Base-by-base conservation (phyloP, 1,140 invertebrate species). In the Neodiprion fabricii region DNA sequence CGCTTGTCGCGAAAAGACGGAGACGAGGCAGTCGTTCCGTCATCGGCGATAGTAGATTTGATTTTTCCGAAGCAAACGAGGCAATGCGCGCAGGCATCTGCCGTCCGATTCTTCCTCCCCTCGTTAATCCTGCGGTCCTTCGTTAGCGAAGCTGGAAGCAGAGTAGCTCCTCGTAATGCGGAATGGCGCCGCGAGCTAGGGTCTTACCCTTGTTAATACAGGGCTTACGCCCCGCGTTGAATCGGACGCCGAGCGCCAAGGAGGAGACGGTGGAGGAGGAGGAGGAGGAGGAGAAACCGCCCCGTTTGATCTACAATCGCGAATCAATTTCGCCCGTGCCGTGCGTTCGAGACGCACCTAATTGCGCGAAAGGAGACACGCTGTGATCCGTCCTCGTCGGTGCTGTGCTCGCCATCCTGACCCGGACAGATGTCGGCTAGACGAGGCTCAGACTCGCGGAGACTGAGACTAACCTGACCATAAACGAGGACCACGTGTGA, bases 401-500 rank as follows among this genome's bases (percentile, higher is more conserved):
- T 61, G n/a, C 53, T 61, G 53, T 61, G 53, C 70, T 70, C 11
- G 65, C 23, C 28, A 40, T 40, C 72, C 61, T 65, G 65, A 74
- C 71, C 70, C 72, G 79, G 82, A 84, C 84, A 86, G 83, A 85
- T 85, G 85, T 85, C 81, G 53, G 53, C 70, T 74, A 68, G 40
- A 70, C 48, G 53, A 61, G 72, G 11, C 72, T 48, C 72, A 71
- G 72, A 69, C 74, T 74, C 73, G 17, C 9, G 53, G 70, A 49
- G 68, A 48, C 14, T 49, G 28, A 69, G 28, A 75, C 74, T 71
- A 78, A 73, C 78, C 53, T 69, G 17, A 21, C 76, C 76, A 77
- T 76, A 85, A 85, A 84, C 83, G 83, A 83, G 84, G 73, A 83
- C 79, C 85, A 87, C 84, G 84, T 87, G 85, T 81, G 78, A 79